phyloP scores from a whole-genome alignment of 2,797 vertebrate species.

The Coregonus suidteri region DNA sequence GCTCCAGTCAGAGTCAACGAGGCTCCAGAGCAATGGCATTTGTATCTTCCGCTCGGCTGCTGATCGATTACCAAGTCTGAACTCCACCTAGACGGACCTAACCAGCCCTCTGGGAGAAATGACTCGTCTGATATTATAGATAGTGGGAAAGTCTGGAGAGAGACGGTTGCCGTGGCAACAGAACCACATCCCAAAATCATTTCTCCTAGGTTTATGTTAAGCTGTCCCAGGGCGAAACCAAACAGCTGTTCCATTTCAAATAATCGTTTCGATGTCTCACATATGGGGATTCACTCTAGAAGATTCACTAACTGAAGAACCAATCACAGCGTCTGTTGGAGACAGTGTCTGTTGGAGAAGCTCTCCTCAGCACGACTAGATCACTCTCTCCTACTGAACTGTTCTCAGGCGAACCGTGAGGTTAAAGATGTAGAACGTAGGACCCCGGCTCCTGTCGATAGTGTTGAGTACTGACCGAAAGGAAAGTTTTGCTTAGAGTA shows the following conservation, averaged over 20 bases:
- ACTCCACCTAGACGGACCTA: slow-evolving; percentile 56
- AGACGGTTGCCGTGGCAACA: slow-evolving; percentile 49
- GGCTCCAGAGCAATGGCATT: slow-evolving; percentile 46
- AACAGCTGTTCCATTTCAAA: slow-evolving; percentile 37
- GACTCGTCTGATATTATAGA: slow-evolving; percentile 39
- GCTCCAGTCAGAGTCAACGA: slow-evolving; percentile 13
- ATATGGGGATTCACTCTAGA: no score
- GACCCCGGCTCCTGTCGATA: no score
- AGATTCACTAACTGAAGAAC: no score
- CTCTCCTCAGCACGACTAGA: no score
- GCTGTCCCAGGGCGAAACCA: slow-evolving; percentile 33
- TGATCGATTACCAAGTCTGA: slow-evolving; percentile 70
- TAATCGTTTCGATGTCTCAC: no score
- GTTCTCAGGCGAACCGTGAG: no score
- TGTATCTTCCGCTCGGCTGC: slow-evolving; percentile 65
- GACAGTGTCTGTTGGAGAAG: no score
- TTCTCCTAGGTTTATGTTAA: neutral
- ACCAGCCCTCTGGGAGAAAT: slow-evolving; percentile 54
- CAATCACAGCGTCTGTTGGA: no score
- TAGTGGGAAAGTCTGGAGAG: slow-evolving; percentile 10
- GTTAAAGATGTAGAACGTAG: no score
- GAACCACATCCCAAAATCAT: slow-evolving; percentile 38
- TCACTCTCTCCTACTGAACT: no score
- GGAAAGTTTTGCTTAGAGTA: no score
- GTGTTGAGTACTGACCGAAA: no score